Percentiles rank a stretch among this genome's conserved stretches.
These are phyloP conservation scores for Scolopax mira DNA, from an alignment of 2,113 vertebrate species.

Conservation along the genomic window DNA sequence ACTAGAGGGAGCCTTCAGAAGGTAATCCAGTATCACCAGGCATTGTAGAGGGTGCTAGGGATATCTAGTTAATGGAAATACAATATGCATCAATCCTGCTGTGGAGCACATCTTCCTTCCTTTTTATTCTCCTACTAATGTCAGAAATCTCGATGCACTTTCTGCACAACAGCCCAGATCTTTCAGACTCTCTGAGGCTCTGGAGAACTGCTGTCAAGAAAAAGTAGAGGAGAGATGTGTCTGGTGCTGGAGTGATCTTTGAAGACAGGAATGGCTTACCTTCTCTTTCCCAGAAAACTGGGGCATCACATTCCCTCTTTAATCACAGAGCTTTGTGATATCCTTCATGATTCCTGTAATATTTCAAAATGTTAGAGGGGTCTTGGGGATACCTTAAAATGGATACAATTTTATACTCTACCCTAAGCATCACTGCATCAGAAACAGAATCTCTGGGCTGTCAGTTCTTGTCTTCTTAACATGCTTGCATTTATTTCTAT, in stretches of 20 bases:
- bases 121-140: neutral
- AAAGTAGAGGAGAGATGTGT: neutral
- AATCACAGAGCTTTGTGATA: neutral
- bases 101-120: neutral
- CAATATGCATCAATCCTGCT: neutral
- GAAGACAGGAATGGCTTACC: neutral
- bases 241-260: neutral
- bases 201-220: neutral
- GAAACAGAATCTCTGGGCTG: neutral
- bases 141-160: neutral
- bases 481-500: neutral
- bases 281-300: neutral
- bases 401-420: neutral
- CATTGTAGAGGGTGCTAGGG: neutral
- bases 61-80: neutral
- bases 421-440: neutral
- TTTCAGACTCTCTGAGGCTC: neutral
- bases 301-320: neutral
- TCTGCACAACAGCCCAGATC: neutral
- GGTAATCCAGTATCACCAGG: neutral
- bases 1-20: neutral
- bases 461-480: neutral
- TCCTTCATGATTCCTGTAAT: neutral
- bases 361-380: neutral
- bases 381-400: neutral